Base-by-base conservation (phyloP, 2,888 invertebrate genomes). In the Agapostemon virescens region DNA sequence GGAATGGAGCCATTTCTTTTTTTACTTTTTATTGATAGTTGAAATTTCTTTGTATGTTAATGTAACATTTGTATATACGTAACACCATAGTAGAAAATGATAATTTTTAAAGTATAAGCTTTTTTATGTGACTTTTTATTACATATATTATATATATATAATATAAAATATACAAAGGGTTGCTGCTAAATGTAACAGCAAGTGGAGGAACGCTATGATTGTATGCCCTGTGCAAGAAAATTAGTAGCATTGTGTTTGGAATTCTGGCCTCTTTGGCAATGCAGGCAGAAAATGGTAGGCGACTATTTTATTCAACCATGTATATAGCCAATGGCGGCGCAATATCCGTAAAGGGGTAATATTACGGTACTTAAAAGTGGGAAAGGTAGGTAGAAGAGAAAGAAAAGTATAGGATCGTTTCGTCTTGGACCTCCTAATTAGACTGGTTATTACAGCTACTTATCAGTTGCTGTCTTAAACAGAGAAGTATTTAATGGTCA, bases 401-500 rank as follows among this genome's bases (percentile, higher is more conserved):
- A 55, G 55, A 55, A 26, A 55, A 55, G 55, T 55, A 55, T 26
- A 55, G 17, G 55, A 26, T 55, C 26, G 55, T 55, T 55, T 13
- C 26, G 55, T 26, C 55, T 55, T 26, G 55, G 26, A 26, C 55
- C 55, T 26, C 17, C 55, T 55, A 55, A 55, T 55, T 55, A 55
- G 55, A 55, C 26, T 26, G 55, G 55, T 55, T 55, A 55, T 55
- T 55, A 26, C 55, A 55, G 55, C 26, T 55, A 55, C 55, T 55
- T 55, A 55, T 55, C 55, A 55, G 55, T 76, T 64, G 36, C 76
- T 66, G 20, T 42, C 36, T 49, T 26, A 64, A 67, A 52, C 69
- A 26, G 69, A 42, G n/a, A 26, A 17, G 26, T 55, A 15, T 55
- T 55, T 55, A 26, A 55, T 23, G 26, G 55, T 26, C 26, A 55